These are phyloP conservation scores for Dascillus cervinus DNA, from an alignment of 2,888 invertebrate genomes.

Conservation along the genomic window DNA sequence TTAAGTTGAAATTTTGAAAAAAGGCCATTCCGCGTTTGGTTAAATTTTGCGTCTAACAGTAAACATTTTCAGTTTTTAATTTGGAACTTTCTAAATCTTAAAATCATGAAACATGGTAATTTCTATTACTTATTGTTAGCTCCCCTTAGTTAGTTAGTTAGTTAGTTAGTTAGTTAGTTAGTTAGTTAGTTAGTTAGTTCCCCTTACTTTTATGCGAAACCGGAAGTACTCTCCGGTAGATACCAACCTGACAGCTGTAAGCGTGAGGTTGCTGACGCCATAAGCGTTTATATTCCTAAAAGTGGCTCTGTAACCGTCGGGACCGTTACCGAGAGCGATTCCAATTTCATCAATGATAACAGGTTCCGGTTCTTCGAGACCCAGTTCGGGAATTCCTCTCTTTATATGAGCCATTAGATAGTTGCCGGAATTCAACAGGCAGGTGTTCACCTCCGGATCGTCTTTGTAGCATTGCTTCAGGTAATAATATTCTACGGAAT, in stretches of 20 bases:
- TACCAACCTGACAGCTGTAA: constrained; percentile 67
- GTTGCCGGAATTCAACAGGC: constrained; percentile 68
- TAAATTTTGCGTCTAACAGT: too few species aligned
- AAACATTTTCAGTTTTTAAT: too few species aligned
- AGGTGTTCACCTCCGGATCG: constrained; percentile 65
- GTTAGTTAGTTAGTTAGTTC: too few species aligned
- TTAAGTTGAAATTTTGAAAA: too few species aligned
- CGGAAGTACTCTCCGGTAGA: not conserved
- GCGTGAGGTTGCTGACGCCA: constrained; percentile 72
- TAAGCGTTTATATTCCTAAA: constrained; percentile 74
- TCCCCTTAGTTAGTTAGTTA: too few species aligned
- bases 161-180: too few species aligned
- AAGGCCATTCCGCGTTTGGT: too few species aligned
- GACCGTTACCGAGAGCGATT: constrained; percentile 70
- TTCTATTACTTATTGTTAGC: too few species aligned
- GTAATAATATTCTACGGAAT: constrained; percentile 52
- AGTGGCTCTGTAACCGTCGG: constrained; percentile 74
- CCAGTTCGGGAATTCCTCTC: constrained; percentile 66
- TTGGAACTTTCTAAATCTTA: too few species aligned
- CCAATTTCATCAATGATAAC: constrained; percentile 77
- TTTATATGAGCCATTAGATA: constrained; percentile 62
- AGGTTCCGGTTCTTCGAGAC: constrained; percentile 66
- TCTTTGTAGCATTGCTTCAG: constrained; percentile 64
- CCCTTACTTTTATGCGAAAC: not conserved
- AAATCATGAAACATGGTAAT: too few species aligned